A percentile compares a stretch with the other conserved stretches of the same genome.
phyloP scores from a whole-genome alignment of 2,888 invertebrate genomes.

The Apodemia duryi region DNA sequence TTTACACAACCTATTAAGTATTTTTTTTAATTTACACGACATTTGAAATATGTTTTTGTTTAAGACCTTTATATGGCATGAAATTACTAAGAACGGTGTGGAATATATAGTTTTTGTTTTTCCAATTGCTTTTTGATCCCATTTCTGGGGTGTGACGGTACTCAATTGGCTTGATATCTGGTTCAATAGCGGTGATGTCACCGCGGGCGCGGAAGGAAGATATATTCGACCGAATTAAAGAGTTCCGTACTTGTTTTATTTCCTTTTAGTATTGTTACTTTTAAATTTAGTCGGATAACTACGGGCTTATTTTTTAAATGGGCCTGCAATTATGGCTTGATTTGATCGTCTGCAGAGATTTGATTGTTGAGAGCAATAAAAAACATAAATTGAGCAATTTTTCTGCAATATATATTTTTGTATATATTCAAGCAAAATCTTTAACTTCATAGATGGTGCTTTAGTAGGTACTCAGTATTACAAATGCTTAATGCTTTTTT shows the following conservation, averaged over 20 bases:
- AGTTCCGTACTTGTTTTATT: slow-evolving; percentile 1
- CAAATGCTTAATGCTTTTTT: background rate
- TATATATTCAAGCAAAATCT: background rate
- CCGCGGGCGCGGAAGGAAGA: slow-evolving; percentile 5
- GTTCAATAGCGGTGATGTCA: slow-evolving; percentile 16
- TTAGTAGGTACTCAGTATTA: background rate
- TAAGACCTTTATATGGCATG: background rate
- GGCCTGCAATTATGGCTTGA: background rate
- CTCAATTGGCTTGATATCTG: slow-evolving; percentile 9
- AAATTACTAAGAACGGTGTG: background rate
- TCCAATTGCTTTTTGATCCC: slow-evolving; percentile 22
- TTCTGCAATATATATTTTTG: background rate
- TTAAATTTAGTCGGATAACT: slow-evolving; percentile 2
- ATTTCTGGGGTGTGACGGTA: slow-evolving; percentile 33
- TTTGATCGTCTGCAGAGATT: slow-evolving; percentile 4
- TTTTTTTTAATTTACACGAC: background rate
- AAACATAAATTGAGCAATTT: background rate
- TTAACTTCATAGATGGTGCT: background rate
- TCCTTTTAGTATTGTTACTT: slow-evolving; percentile 2
- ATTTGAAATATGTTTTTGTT: slow-evolving; percentile 18
- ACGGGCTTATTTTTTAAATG: slow-evolving; percentile 5
- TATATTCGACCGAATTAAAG: background rate
- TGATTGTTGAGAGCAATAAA: background rate
- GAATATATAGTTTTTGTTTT: slow-evolving; percentile 29
- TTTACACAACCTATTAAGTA: too few species aligned